Percentiles rank a stretch among this genome's conserved stretches.
These are phyloP conservation scores for Bicyclus anynana DNA, from an alignment of 1,140 invertebrate genomes.

Conservation along the genomic window DNA sequence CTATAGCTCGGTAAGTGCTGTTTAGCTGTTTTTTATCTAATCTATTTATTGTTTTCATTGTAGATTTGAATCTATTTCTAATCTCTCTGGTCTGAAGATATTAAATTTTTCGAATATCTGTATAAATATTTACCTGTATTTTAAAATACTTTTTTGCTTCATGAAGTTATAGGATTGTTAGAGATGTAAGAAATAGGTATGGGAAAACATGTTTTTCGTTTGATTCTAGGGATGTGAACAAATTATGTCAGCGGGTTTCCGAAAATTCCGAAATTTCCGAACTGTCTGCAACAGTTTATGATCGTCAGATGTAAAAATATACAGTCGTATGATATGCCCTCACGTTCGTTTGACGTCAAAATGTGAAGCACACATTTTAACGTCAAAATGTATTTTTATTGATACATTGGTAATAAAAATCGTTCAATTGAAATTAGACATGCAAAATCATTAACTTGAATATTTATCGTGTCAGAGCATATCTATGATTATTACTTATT, in stretches of 20 bases:
- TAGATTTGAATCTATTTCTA: constrained; percentile 72
- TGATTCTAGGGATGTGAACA: constrained; percentile 56
- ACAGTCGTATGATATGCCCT: neutral
- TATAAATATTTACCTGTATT: constrained; percentile 69
- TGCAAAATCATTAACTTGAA: too few relatives aligned
- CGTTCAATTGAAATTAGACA: too few relatives aligned
- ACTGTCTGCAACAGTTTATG: too few relatives aligned
- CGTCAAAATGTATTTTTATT: too few relatives aligned
- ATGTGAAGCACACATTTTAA: too few relatives aligned
- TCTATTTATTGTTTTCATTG: constrained; percentile 51
- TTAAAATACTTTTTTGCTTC: constrained; percentile 76
- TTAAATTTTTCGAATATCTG: constrained; percentile 62
- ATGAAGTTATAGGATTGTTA: constrained; percentile 72
- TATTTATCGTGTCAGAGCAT: too few relatives aligned
- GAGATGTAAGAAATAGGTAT: constrained; percentile 71
- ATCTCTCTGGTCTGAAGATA: constrained; percentile 60
- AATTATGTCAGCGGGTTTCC: constrained; percentile 62
- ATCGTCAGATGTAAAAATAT: too few relatives aligned
- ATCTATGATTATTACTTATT: neutral
- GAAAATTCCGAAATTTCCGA: too few relatives aligned
- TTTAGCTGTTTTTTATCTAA: constrained; percentile 30
- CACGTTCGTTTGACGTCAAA: too few relatives aligned
- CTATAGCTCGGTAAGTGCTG: constrained; percentile 34
- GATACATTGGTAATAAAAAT: too few relatives aligned
- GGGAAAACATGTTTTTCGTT: constrained; percentile 58